These are phyloP conservation scores for Eurypyga helias DNA, from an alignment of 2,113 vertebrate genomes.

Conservation along the genomic window DNA sequence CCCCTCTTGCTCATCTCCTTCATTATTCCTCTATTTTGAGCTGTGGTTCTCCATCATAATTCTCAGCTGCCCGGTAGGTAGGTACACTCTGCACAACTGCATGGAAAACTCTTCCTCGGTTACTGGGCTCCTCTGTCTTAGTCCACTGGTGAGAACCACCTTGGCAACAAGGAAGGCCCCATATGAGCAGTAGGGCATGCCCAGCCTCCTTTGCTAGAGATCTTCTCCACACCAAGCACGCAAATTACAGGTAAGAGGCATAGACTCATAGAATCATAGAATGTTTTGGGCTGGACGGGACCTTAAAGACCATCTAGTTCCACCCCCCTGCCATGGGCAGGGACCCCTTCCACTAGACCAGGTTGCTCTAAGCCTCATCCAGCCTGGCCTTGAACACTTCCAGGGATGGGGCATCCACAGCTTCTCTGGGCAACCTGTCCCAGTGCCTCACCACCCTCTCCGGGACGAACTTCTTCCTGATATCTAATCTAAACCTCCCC, in stretches of 20 bases:
- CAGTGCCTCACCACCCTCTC: no score
- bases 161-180: neutral
- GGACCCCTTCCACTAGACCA: no score
- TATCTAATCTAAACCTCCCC: no score
- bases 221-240: neutral
- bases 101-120: neutral
- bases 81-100: neutral
- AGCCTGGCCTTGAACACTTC: no score
- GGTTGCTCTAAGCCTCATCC: no score
- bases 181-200: neutral
- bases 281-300: no score
- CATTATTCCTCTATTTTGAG: neutral
- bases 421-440: no score
- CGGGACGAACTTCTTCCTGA: no score
- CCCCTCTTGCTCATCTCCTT: neutral
- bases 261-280: no score
- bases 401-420: no score
- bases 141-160: neutral
- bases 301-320: no score
- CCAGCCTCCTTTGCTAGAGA: neutral
- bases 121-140: neutral
- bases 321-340: no score
- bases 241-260: neutral
- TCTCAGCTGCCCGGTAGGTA: neutral
- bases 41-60: neutral